phyloP scores from a whole-genome alignment of 1,140 invertebrate genomes.

The Sminthurides bifidus region DNA sequence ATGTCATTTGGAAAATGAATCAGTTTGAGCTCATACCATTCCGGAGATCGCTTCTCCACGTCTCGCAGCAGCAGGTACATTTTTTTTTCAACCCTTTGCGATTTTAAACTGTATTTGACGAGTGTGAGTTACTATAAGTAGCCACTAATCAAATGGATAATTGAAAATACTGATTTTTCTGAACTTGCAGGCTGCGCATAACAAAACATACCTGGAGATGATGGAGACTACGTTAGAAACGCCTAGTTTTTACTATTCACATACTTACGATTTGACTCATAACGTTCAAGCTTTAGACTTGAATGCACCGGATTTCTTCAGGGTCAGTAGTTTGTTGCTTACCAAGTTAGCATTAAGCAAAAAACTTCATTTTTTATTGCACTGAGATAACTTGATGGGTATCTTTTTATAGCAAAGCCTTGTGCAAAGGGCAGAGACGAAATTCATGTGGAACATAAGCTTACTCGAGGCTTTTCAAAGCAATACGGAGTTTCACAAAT shows the following conservation, averaged over 20 bases:
- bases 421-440: constrained; percentile 62
- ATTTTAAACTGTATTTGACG: constrained; percentile 22
- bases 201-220: constrained; percentile 68
- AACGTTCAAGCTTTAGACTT: constrained; percentile 78
- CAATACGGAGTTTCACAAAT: constrained; percentile 57
- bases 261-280: constrained; percentile 86
- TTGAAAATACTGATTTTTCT: constrained; percentile 4
- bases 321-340: constrained; percentile 39
- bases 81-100: constrained; percentile 30
- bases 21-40: constrained; percentile 78
- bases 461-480: constrained; percentile 47
- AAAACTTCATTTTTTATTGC: neutral
- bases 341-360: constrained; percentile 3
- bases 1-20: constrained; percentile 72
- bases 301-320: constrained; percentile 70
- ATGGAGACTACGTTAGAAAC: constrained; percentile 62
- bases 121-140: neutral
- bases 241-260: constrained; percentile 81
- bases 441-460: constrained; percentile 88
- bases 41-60: constrained; percentile 64
- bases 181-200: constrained; percentile 51
- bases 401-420: constrained; percentile 37
- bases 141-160: neutral
- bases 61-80: constrained; percentile 63
- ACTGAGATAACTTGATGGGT: neutral